Conservation (phyloP, 2,797 vertebrate species). For the Distichodus sexfasciatus region DNA sequence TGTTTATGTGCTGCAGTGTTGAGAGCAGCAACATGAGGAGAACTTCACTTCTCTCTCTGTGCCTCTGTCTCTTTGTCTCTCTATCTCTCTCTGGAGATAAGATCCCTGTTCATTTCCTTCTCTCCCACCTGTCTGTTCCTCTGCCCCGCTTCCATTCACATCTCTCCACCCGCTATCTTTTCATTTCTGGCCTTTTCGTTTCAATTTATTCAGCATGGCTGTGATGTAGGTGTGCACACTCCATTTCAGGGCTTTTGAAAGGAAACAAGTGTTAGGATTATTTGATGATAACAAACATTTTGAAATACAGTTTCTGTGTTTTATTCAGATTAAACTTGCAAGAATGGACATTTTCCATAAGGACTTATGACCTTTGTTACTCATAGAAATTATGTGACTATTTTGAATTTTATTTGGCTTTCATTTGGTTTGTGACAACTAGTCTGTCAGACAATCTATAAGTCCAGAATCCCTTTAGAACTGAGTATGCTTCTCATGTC, state of each 20-base stretch:
- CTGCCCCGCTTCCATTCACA: background rate
- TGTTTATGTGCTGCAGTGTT: conserved; percentile 1
- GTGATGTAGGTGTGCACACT: background rate
- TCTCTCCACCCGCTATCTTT: background rate
- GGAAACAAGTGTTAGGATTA: background rate
- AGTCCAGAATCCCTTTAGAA: too few species aligned
- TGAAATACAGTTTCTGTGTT: too few species aligned
- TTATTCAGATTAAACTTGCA: too few species aligned
- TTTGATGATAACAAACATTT: background rate
- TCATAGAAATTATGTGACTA: too few species aligned
- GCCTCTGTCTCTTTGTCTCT: background rate
- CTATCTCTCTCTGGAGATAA: background rate
- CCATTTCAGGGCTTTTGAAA: background rate
- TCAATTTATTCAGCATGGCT: background rate
- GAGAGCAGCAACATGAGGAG: background rate
- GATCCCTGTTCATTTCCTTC: conserved; percentile 6
- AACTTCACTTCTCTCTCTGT: background rate
- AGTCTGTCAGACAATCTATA: too few species aligned
- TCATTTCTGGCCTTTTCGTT: background rate
- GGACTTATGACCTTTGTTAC: too few species aligned
- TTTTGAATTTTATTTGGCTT: too few species aligned
- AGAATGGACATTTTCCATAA: too few species aligned
- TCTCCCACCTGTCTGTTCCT: conserved; percentile 11
- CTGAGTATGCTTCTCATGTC: too few species aligned
- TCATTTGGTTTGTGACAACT: too few species aligned